A percentile compares a stretch with the other conserved stretches of the same genome.
Conservation (phyloP, 2,797 vertebrate species). For the Phyllotis vaccarum region DNA sequence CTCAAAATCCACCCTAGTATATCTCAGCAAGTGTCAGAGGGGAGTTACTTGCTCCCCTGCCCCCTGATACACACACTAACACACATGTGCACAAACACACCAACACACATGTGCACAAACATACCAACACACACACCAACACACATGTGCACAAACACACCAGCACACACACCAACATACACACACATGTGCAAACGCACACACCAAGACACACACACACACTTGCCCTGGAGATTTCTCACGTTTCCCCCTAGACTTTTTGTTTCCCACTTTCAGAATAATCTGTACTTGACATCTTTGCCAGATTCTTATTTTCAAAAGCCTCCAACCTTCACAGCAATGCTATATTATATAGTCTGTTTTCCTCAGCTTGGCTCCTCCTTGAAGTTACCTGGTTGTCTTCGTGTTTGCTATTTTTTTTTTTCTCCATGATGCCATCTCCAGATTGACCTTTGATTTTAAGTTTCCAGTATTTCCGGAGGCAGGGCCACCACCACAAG, state of each 20-base stretch:
- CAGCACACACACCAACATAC: not conserved
- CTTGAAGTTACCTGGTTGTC: not conserved
- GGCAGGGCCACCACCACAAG: not conserved
- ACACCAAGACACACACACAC: not conserved
- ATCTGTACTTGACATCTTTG: not conserved
- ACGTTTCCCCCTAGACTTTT: not conserved
- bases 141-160: not conserved
- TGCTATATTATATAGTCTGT: accelerated
- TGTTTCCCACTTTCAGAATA: not conserved
- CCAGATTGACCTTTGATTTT: not conserved
- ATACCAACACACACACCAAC: no score
- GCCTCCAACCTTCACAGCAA: not conserved
- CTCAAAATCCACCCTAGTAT: not conserved
- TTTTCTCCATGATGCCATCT: no score
- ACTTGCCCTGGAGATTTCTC: not conserved
- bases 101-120: no score
- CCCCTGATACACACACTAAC: not conserved
- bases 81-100: not conserved
- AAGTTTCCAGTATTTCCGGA: not conserved
- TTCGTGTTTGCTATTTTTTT: no score
- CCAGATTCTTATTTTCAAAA: not conserved
- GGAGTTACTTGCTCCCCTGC: no score
- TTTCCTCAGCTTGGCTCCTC: not conserved
- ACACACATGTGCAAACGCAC: not conserved
- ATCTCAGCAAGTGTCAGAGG: not conserved